Base-by-base conservation (phyloP, 2,113 vertebrate species). In the Ibidorhyncha struthersii region DNA sequence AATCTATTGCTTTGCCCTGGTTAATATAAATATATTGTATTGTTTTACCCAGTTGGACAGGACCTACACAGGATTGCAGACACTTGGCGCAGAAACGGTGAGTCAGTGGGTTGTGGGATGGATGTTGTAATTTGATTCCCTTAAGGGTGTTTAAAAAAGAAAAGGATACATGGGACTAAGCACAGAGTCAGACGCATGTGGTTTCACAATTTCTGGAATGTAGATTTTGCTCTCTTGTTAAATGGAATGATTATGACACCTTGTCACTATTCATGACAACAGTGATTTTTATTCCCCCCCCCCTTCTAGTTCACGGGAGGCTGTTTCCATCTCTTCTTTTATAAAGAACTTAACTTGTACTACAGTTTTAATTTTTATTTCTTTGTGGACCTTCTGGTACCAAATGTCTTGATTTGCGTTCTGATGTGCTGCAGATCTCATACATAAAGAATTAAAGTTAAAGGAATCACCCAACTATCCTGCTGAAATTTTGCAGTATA, bases 51-150 rank as follows among this genome's bases (percentile, higher is more conserved):
- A 99, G 99, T 93, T 99, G 98, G 99, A 99, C 98, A 98, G 99
- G 98, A 99, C 99, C 2, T 99, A 99, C 93, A 99, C 99, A 38
- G 99, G 99, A 78, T 97, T 99, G 80, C 99, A 99, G 98, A 99
- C 99, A 7, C 98, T 99, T 9, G 99, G 99, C 1, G 99, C 99
- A 77, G 99, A 99, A 98, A 99, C 99, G 93, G 99, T 99, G 98
- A 97, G 99, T 91, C 86, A 73, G 13, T 3, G 7, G 25, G 25
- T 59, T 0, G 0, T 56, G 84, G 69, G 58, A 5, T 61, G 61
- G 70, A 23, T 87, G 36, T 49, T 61, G 40, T 43, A 13, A 27
- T 82, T 62, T 56, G 32, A 20, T 52, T 89, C 40, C 43, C 10
- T 65, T 79, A 22, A 52, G 69, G 34, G 7, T 76, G 12, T 85